These are phyloP conservation scores for Heliconius hermathena DNA, from an alignment of 1,140 invertebrate species.

Conservation along the genomic window DNA sequence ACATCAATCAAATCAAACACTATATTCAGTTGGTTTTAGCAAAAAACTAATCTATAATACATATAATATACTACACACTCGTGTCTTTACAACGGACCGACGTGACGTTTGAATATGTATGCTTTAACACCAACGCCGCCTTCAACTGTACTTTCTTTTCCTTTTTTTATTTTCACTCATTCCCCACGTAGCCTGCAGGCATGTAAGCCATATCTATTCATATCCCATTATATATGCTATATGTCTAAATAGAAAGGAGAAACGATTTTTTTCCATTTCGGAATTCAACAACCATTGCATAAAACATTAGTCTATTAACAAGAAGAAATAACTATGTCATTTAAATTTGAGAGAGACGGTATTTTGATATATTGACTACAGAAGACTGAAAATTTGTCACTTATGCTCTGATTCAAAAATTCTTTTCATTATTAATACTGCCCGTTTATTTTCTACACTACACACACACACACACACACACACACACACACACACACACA, in stretches of 20 bases:
- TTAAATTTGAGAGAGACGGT: too few relatives aligned
- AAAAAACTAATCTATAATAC: conserved; percentile 36
- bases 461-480: too few relatives aligned
- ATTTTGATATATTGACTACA: too few relatives aligned
- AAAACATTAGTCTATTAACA: neutral
- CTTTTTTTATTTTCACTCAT: neutral
- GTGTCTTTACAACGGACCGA: conserved; percentile 44
- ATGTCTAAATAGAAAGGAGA: too few relatives aligned
- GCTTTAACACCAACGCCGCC: conserved; percentile 74
- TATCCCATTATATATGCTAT: too few relatives aligned
- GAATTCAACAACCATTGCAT: too few relatives aligned
- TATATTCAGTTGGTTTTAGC: conserved; percentile 23
- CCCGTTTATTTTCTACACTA: neutral
- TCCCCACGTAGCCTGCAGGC: neutral
- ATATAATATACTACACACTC: conserved; percentile 19
- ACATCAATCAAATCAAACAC: conserved; percentile 38
- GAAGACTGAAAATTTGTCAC: too few relatives aligned
- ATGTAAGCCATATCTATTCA: too few relatives aligned
- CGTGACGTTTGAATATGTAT: conserved; percentile 15
- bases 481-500: too few relatives aligned
- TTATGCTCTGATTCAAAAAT: neutral
- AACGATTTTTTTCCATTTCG: too few relatives aligned
- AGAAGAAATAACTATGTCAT: neutral
- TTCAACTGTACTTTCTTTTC: conserved; percentile 17
- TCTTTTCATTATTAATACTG: neutral